These are phyloP conservation scores for Syngnathus floridae DNA, from an alignment of 2,113 vertebrate genomes.

Conservation along the genomic window DNA sequence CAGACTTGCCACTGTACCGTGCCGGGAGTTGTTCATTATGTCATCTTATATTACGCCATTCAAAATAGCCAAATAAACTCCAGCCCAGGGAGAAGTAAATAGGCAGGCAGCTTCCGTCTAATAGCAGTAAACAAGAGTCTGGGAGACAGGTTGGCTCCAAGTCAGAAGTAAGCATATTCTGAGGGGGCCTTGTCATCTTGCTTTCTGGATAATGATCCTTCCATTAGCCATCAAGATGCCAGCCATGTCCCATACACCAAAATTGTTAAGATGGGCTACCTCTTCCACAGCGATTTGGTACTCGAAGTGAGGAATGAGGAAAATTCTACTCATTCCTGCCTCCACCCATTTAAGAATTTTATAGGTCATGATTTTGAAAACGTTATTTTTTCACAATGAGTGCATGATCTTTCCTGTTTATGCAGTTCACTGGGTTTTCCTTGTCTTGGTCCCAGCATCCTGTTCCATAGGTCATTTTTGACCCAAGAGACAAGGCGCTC, in stretches of 20 bases:
- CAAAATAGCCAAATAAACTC: constrained; percentile 49
- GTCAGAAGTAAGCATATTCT: constrained; percentile 49
- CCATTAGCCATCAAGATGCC: constrained; percentile 54
- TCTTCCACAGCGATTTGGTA: constrained; percentile 18
- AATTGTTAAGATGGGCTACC: constrained; percentile 28
- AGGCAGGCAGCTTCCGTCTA: constrained; percentile 44
- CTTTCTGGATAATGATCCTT: constrained; percentile 54
- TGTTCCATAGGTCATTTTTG: constrained; percentile 34
- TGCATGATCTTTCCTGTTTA: constrained; percentile 43
- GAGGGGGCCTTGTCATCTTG: constrained; percentile 31
- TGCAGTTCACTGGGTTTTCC: constrained; percentile 42
- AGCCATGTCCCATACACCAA: constrained; percentile 47
- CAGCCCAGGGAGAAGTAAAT: constrained; percentile 49
- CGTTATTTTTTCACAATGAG: constrained; percentile 14
- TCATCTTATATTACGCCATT: constrained; percentile 50
- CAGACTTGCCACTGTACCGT: constrained; percentile 31
- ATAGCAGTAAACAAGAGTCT: constrained; percentile 48
- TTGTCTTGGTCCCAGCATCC: constrained; percentile 40
- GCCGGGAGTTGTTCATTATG: constrained; percentile 44
- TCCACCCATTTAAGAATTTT: constrained; percentile 46
- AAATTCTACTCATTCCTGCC: constrained; percentile 26
- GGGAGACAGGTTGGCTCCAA: constrained; percentile 45
- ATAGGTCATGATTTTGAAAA: constrained; percentile 18
- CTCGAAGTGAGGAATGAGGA: constrained; percentile 18
- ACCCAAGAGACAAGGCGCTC: constrained; percentile 38